Conservation (phyloP, 2,888 invertebrate species). For the Drosophila recens region DNA sequence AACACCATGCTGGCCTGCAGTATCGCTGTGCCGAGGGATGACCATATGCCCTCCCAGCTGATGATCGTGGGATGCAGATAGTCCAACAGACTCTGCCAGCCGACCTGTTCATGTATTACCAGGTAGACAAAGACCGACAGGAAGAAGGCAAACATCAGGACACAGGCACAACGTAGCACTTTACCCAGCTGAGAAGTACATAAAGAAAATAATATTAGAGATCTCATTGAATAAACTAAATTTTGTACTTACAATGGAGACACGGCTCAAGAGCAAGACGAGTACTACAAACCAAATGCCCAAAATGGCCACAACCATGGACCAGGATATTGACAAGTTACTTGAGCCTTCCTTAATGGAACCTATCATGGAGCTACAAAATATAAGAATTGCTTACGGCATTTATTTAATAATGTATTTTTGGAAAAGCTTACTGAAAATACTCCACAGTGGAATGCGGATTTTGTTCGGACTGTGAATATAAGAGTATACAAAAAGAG, state of each 20-base stretch:
- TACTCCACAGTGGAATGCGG: slow-evolving; percentile 83
- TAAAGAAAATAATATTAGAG: background rate
- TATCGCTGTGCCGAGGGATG: slow-evolving; percentile 60
- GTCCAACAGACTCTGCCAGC: slow-evolving; percentile 50
- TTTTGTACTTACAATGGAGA: slow-evolving; percentile 73
- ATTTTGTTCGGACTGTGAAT: slow-evolving; percentile 59
- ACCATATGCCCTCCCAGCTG: slow-evolving; percentile 44
- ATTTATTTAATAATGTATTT: rapidly evolving
- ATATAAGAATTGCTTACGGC: background rate
- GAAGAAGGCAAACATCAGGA: slow-evolving; percentile 77
- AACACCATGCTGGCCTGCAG: slow-evolving; percentile 88
- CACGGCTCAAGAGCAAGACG: slow-evolving; percentile 69
- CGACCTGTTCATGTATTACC: slow-evolving; percentile 64
- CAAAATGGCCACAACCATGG: slow-evolving; percentile 69
- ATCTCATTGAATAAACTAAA: background rate
- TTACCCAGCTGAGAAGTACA: slow-evolving; percentile 78
- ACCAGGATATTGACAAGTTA: slow-evolving; percentile 73
- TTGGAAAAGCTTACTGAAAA: slow-evolving; percentile 72
- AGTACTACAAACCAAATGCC: slow-evolving; percentile 77
- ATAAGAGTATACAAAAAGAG: background rate
- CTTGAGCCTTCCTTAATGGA: slow-evolving; percentile 61
- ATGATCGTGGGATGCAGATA: slow-evolving; percentile 66
- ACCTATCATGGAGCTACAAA: slow-evolving; percentile 72
- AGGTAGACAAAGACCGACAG: slow-evolving; percentile 76
- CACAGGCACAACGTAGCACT: slow-evolving; percentile 75